Conservation (phyloP, 2,888 invertebrate genomes). For the Apamea anceps region DNA sequence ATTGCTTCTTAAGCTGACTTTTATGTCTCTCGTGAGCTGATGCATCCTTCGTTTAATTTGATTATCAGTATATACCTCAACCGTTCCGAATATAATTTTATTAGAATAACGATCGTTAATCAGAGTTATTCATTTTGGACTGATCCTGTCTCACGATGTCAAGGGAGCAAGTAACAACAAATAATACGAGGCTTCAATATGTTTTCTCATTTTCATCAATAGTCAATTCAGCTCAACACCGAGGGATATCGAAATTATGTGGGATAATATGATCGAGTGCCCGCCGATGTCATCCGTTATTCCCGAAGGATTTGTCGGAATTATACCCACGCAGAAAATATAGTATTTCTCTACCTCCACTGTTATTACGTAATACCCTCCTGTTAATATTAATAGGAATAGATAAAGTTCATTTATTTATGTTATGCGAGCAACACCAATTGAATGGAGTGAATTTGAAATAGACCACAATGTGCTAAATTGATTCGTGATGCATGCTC, state of each 20-base stretch:
- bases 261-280: conserved; percentile 62
- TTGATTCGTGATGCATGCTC: conserved; percentile 70
- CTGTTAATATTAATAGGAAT: conserved; percentile 48
- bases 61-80: conserved; percentile 20
- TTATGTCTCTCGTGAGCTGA: conserved; percentile 38
- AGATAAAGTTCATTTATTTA: conserved; percentile 42
- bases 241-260: conserved; percentile 51
- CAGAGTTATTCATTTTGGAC: conserved; percentile 25
- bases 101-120: conserved; percentile 13
- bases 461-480: conserved; percentile 73
- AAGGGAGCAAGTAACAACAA: conserved; percentile 14
- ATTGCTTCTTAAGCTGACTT: conserved; percentile 48
- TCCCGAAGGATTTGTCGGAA: conserved; percentile 56
- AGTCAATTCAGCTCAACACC: conserved; percentile 26
- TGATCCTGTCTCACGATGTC: neutral
- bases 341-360: conserved; percentile 31
- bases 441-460: conserved; percentile 63
- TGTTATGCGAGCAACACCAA: conserved; percentile 55
- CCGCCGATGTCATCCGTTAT: conserved; percentile 50
- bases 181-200: conserved; percentile 22
- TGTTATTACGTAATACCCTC: conserved; percentile 41
- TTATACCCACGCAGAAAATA: conserved; percentile 50
- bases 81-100: conserved; percentile 12
- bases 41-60: conserved; percentile 41
- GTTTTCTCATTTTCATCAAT: conserved; percentile 42